Base-by-base conservation (phyloP, 2,113 vertebrate species). In the Prietella phreatophila region DNA sequence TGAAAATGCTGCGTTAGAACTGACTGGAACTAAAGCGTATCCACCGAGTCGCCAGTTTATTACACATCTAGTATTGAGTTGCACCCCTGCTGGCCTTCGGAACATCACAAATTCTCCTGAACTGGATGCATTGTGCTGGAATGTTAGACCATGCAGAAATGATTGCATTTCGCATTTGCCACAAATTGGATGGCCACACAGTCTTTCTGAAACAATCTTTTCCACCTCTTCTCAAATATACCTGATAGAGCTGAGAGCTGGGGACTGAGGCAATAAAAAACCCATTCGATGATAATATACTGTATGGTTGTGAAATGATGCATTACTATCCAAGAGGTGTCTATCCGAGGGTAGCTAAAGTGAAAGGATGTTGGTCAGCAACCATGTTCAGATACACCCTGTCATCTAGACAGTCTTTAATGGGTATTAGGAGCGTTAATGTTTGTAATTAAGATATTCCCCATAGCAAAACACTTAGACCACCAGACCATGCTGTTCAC, bases 41-140 rank as follows among this genome's bases (percentile, higher is more conserved):
- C 15, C n/a, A 55, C 13, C 20, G 27, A 55, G 50, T 55, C 55
- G n/a, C 50, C 27, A 53, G 76, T 30, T 80, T 33, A 80, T 56
- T 80, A 80, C 76, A 80, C 50, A 80, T 30, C 27, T 19, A 55
- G 76, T 56, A 80, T 20, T 55, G 76, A 80, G 76, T 55, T 55
- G 76, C 27, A 79, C 14, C 76, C 14, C 47, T 8, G 47, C 75
- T 50, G 75, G 73, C 73, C 22, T 47, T 76, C 39, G 14, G 10
- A 47, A 76, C 22, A 76, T 76, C 73, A 27, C 22, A 11, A 50
- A 25, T 76, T 47, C 39, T 0, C 39, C 73, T 50, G 75, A 47
- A 78, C 22, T 33, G 15, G 76, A 53, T 55, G 76, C 47, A 55
- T 19, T 80, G 13, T 33, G 27, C 76, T 80, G 50, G 17, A 80